Base-by-base conservation (phyloP, 1,140 invertebrate genomes). In the Tetramorium alpestre region DNA sequence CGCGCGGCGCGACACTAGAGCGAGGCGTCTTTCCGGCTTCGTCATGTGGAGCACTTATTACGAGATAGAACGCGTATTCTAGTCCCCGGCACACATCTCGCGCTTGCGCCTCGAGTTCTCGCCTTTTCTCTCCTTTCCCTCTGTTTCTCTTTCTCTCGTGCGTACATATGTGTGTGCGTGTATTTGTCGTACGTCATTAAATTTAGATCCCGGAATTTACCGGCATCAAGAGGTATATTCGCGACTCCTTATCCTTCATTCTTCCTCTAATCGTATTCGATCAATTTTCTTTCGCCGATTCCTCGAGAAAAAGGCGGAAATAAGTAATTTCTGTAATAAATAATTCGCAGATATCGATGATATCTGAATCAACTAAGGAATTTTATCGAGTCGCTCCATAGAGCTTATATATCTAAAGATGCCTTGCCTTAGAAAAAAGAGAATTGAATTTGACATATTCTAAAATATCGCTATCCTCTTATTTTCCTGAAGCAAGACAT, bases 11-110 rank as follows among this genome's bases (percentile, higher is more conserved):
- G 64, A 77, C 47, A 65, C 62, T 56, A 65, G 56, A 76, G 11
- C 47, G 56, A 44, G 28, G 28, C 38, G 64, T 58, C 73, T 81
- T 58, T 78, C 51, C 76, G 60, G 72, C 84, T 47, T 82, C 84
- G 25, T 80, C 77, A 81, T 73, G 54, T 73, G 54, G 51, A 82
- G 28, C 67, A 82, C 65, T 82, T 72, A 82, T 72, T 72, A 82
- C 16, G 65, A 82, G 65, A 72, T 25, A 69, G 77, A 56, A 41
- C n/a, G 56, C 60, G 44, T 85, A 77, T 85, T 65, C 72, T 49
- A 64, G 70, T 44, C 22, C 16, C 22, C 16, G 16, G 3, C 47
- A 3, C 44, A 49, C 25, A 56, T 62, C 54, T 28, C 69, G 38
- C 33, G 78, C 78, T 49, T 70, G 78, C 65, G 60, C 67, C 16